Evolutionary conservation across 2,113 vertebrate genomes (phyloP), one percentile per base, ranked within the genome.

Genomic region (Tenebrosternarchus preto): DNA sequence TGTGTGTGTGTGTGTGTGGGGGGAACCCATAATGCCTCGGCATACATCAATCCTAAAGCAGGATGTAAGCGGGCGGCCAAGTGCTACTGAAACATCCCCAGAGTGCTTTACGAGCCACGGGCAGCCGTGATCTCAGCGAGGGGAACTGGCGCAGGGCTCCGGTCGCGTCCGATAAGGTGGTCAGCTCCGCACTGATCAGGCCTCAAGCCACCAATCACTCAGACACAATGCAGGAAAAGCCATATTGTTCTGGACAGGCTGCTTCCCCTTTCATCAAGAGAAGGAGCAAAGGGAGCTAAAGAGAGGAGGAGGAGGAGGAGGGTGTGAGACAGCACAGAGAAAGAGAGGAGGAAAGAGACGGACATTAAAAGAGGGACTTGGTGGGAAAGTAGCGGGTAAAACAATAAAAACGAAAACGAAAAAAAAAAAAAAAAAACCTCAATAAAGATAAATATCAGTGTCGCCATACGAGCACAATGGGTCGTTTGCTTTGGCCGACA

Each of bases 241-340:
- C 85, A 85, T 86, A 91, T 90, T 91, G 89, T 92, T 92, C 81
- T 82, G 72, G 78, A 90, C 86, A 91, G 88, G 89, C 82, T 82
- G 85, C 83, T 92, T 90, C 88, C 90, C 75, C 29, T 19, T 71
- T 84, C 87, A 83, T 89, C 83, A 77, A 81, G 27, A 27, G 64
- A 61, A 43, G 53, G n/a, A 29, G 29, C 17, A 43, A 12, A 15
- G 22, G 59, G 39, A 36, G n/a, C 25, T n/a, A n/a, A n/a, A 46
- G 24, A 36, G 6, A 4, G 24, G 60, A 70, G 61, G 17, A 19
- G 19, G 27, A 3, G n/a, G 15, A 17, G n/a, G 19, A n/a, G 22
- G 15, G 16, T 24, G 24, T 75, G 66, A 25, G 43, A 50, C 16
- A 73, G 25, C 36, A 53, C n/a, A 17, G 5, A 5, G 8, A 24